Evolutionary conservation across 2,888 invertebrate genomes (phyloP), one percentile per base, ranked within the genome.

Genomic region (Drosophila subsilvestris): DNA sequence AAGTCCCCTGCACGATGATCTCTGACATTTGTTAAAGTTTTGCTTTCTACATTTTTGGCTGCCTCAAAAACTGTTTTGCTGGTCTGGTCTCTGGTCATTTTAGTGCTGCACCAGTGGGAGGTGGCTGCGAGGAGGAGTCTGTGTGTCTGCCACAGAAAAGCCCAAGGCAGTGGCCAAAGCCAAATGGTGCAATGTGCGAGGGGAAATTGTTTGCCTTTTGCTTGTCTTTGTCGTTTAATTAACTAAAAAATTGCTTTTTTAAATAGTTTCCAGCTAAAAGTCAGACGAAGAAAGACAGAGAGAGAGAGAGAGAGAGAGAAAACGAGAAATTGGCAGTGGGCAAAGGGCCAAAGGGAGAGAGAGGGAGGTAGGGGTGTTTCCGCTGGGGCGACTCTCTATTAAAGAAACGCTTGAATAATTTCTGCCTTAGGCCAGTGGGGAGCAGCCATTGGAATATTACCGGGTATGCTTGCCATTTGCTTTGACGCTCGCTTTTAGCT

Each of bases 141-240:
- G 63, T 50, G 45, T 18, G 43, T 25, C 57, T 56, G 61, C 54
- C 62, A n/a, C 29, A 20, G 17, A 43, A 10, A 9, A 29, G 53
- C 75, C 56, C 14, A 17, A 48, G 75, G 84, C 54, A 25, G 18
- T 71, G 69, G 55, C 42, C 58, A 62, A 29, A 49, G 57, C 45
- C 62, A 48, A 49, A 57, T 63, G 66, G 32, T 54, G 54, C 70
- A 56, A 47, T 53, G 61, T 54, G 75, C 50, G 43, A 63, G 72
- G 58, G 78, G 69, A 70, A 73, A 70, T 72, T 74, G 76, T 63
- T 61, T 43, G 67, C 58, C 58, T 65, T 74, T 74, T 75, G 75
- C 59, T 71, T 75, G 80, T 71, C 85, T 88, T 89, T 89, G 89
- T 77, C 79, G 84, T 87, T 86, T 88, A 89, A 90, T 89, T 86